Evolutionary conservation across 2,113 vertebrate species (phyloP).

Genomic region (Ceyx margarethae): DNA sequence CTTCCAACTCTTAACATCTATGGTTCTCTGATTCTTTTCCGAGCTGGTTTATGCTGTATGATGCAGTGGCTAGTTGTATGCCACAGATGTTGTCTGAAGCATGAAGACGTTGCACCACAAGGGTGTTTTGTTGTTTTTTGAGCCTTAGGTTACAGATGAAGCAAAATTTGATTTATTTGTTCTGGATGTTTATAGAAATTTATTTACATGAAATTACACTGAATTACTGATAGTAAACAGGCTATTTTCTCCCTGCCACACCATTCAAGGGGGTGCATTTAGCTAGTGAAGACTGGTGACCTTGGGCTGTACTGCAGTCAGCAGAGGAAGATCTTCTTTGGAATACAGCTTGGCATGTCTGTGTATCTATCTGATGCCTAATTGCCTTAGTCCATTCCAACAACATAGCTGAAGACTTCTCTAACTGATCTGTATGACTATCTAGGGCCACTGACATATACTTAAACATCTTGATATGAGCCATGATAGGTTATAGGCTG

Average conservation of each 20-base stretch:
- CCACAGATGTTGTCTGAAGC: neutral
- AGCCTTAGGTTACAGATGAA: neutral
- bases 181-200: neutral
- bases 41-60: neutral
- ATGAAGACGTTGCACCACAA: fast-evolving
- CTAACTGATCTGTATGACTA: neutral
- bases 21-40: neutral
- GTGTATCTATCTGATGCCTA: neutral
- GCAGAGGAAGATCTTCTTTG: neutral
- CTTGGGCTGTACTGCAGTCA: neutral
- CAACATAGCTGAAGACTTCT: neutral
- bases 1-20: too few relatives aligned
- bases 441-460: neutral
- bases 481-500: neutral
- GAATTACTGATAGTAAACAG: neutral
- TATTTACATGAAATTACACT: neutral
- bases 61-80: neutral
- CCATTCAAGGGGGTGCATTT: neutral
- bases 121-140: neutral
- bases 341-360: neutral
- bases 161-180: neutral
- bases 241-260: neutral
- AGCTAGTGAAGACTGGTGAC: neutral
- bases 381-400: neutral
- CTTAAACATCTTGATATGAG: neutral